These are phyloP conservation scores for Danio aesculapii DNA, from an alignment of 2,797 vertebrate species.

Conservation along the genomic window DNA sequence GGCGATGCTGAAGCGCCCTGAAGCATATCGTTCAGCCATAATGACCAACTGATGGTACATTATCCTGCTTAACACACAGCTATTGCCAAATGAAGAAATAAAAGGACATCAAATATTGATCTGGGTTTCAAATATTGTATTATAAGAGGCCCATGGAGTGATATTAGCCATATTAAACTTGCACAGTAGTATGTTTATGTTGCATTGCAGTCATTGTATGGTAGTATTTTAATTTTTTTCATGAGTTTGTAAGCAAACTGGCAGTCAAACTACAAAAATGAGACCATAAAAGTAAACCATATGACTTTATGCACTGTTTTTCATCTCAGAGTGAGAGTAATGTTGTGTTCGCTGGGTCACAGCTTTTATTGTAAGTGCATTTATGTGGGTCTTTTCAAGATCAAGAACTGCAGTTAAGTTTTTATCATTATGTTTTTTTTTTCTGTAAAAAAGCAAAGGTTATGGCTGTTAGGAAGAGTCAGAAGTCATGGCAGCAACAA, in stretches of 20 bases:
- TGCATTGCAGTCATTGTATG: not conserved
- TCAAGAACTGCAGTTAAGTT: no score
- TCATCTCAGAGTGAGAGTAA: no score
- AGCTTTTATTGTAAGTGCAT: not conserved
- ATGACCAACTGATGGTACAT: not conserved
- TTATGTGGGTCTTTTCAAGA: no score
- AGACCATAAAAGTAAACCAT: not conserved
- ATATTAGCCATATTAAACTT: not conserved
- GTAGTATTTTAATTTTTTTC: not conserved
- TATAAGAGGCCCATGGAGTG: not conserved
- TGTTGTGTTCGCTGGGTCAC: no score
- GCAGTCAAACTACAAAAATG: no score
- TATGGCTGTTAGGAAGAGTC: not conserved
- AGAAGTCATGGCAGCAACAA: conserved; percentile 12
- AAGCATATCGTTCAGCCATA: not conserved
- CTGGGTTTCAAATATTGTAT: not conserved
- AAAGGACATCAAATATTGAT: not conserved
- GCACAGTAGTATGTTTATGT: not conserved
- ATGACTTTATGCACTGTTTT: no score
- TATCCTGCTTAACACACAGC: not conserved
- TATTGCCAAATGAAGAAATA: conserved; percentile 3
- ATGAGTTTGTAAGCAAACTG: not conserved
- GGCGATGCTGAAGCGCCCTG: not conserved
- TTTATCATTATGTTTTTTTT: no score
- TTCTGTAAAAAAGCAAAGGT: not conserved